phyloP scores from a whole-genome alignment of 2,888 invertebrate species.

The Argyresthia albistria region DNA sequence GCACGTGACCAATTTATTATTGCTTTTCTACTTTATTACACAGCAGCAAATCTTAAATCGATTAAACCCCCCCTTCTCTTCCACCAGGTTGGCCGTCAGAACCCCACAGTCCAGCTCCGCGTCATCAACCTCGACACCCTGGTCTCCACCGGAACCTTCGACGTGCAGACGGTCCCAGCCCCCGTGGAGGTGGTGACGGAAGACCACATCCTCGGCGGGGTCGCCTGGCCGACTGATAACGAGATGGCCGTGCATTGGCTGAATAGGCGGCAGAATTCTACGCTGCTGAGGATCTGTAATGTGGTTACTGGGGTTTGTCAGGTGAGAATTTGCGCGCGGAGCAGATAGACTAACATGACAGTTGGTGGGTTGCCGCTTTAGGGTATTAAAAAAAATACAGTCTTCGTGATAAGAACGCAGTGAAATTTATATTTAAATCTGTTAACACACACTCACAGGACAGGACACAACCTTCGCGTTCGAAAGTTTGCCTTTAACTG shows the following conservation, averaged over 20 bases:
- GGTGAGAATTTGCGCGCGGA: conserved; percentile 30
- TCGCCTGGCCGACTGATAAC: conserved; percentile 79
- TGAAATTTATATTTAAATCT: no score
- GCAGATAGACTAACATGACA: no score
- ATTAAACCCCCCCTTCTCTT: no score
- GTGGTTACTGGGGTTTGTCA: conserved; percentile 31
- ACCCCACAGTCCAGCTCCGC: conserved; percentile 79
- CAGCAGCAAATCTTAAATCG: no score
- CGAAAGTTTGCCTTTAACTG: no score
- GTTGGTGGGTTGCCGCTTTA: no score
- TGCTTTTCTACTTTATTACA: no score
- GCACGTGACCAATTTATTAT: no score
- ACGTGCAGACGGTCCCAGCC: conserved; percentile 42
- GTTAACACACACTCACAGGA: no score
- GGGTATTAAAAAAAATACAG: no score
- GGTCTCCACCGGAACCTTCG: conserved; percentile 20
- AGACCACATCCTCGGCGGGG: conserved; percentile 79
- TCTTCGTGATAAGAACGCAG: no score
- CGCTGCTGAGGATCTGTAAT: conserved; percentile 74
- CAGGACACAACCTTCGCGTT: no score
- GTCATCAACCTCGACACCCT: conserved; percentile 67
- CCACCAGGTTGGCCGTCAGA: conserved; percentile 78
- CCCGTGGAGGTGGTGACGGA: conserved; percentile 56
- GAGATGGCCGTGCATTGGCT: conserved; percentile 84
- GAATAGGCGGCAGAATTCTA: conserved; percentile 87